Conservation (phyloP, 1,140 invertebrate genomes). For the Micrasema minimum region DNA sequence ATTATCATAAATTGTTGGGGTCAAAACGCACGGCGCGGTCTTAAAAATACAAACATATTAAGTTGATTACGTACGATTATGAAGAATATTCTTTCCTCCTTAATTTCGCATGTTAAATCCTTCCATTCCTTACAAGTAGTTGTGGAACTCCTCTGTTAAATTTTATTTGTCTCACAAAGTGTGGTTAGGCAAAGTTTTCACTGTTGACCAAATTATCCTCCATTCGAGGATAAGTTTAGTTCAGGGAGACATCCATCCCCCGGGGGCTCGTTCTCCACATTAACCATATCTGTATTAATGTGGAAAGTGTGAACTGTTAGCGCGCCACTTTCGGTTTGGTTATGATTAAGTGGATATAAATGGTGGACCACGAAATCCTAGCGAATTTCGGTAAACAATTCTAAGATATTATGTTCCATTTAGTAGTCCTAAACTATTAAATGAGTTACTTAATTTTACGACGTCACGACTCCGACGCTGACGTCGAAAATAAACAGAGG, state of each 20-base stretch:
- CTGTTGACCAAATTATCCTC: conserved; percentile 19
- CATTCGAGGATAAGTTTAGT: background rate
- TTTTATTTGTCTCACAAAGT: background rate
- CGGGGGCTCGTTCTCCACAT: conserved; percentile 46
- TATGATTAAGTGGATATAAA: conserved; percentile 50
- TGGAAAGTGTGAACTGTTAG: conserved; percentile 48
- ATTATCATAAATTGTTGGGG: no score
- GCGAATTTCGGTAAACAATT: conserved; percentile 14
- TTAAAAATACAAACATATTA: background rate
- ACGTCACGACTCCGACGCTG: no score
- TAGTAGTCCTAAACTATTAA: no score
- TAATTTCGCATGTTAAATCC: background rate
- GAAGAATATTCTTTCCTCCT: background rate
- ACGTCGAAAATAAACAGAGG: no score
- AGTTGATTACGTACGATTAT: background rate
- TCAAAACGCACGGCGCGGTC: background rate
- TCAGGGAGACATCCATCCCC: conserved; percentile 16
- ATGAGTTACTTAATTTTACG: no score
- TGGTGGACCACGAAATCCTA: conserved; percentile 22
- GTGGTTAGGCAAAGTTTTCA: no score
- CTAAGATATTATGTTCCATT: no score
- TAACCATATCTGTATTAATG: conserved; percentile 51
- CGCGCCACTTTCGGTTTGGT: conserved; percentile 25
- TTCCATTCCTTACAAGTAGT: background rate
- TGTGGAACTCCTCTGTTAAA: background rate